phyloP scores from a whole-genome alignment of 2,113 vertebrate genomes.

The Pandion haliaetus region DNA sequence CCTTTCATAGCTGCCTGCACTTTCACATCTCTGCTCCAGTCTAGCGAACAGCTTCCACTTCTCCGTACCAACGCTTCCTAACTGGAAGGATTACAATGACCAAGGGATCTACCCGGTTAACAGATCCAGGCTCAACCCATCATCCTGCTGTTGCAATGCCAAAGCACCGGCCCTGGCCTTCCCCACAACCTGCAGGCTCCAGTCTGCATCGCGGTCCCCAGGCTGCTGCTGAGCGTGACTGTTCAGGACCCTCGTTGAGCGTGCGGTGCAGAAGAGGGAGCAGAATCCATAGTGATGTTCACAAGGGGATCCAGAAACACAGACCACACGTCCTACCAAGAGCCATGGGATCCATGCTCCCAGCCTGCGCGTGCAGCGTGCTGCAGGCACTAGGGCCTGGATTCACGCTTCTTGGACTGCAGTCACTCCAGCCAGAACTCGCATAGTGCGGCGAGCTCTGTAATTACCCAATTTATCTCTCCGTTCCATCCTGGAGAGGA shows the following conservation, averaged over 20 bases:
- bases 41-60: not conserved
- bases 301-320: not conserved
- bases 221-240: not conserved
- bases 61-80: not conserved
- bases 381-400: not conserved
- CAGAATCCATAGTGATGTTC: not conserved
- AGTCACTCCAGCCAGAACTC: not conserved
- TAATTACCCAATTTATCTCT: not conserved
- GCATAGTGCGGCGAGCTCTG: not conserved
- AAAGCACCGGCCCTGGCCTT: not conserved
- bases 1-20: not conserved
- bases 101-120: not conserved
- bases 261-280: not conserved
- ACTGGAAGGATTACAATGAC: not conserved
- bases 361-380: accelerated
- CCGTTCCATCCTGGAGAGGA: not conserved
- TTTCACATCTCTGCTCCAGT: not conserved
- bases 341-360: not conserved
- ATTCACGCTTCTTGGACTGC: not conserved
- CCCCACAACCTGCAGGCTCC: not conserved
- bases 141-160: not conserved
- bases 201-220: accelerated
- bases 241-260: not conserved
- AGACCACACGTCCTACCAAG: not conserved
- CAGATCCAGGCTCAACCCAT: not conserved